Conservation (phyloP, 2,113 vertebrate species). For the Entomyzon cyanotis region DNA sequence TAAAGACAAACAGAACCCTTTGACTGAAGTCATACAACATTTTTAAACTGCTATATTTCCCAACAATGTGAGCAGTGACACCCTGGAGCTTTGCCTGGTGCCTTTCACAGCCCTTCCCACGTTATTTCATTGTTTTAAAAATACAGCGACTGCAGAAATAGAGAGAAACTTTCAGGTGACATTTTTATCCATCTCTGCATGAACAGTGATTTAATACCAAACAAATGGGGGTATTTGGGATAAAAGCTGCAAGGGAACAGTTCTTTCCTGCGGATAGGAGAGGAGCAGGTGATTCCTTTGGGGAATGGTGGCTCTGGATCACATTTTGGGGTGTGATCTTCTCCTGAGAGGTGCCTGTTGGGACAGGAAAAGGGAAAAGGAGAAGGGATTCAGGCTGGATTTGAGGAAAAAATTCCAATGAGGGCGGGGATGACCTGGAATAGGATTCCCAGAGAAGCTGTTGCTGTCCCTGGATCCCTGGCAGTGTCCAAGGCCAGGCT, state of each 20-base stretch:
- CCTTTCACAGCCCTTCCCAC: neutral
- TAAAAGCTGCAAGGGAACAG: neutral
- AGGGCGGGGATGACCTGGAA: neutral
- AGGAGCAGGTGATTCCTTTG: neutral
- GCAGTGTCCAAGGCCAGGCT: neutral
- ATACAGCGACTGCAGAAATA: neutral
- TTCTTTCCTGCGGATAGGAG: fast-evolving
- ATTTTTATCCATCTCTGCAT: fast-evolving
- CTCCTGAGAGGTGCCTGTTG: neutral
- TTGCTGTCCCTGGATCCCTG: neutral
- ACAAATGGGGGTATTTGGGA: fast-evolving
- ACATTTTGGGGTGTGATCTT: fast-evolving
- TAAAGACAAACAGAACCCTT: no score
- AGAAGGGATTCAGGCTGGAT: neutral
- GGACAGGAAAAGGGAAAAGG: neutral
- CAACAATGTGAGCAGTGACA: no score
- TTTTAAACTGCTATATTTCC: no score
- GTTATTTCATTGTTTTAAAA: fast-evolving
- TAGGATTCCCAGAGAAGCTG: neutral
- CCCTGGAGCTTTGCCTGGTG: fast-evolving
- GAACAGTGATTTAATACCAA: fast-evolving
- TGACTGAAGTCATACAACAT: no score
- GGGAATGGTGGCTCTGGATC: neutral
- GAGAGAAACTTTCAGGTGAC: fast-evolving
- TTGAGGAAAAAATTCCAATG: fast-evolving